These are phyloP conservation scores for Oryctolagus cuniculus DNA, from an alignment of 2,113 vertebrate species.

Conservation along the genomic window mOryCun1.1 NC_091436.1:85868001-85868500, in stretches of 20 bases:
- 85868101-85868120: neutral
- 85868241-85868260: neutral
- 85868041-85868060: neutral
- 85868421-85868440: neutral
- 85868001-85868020: neutral
- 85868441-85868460: neutral
- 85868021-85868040: neutral
- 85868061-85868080: neutral
- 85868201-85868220: neutral
- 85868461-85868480: too few species aligned
- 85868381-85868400: slow-evolving; percentile 2
- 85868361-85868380: neutral
- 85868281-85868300: neutral
- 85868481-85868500: too few species aligned
- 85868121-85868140: neutral
- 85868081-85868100: neutral
- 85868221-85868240: neutral
- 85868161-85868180: neutral
- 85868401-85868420: neutral
- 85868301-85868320: neutral
- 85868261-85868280: neutral
- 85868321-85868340: neutral
- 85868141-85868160: neutral
- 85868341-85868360: neutral
- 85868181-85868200: neutral